Evolutionary conservation across 2,888 invertebrate species (phyloP).

Genomic region (Iselma pallidipennis): DNA sequence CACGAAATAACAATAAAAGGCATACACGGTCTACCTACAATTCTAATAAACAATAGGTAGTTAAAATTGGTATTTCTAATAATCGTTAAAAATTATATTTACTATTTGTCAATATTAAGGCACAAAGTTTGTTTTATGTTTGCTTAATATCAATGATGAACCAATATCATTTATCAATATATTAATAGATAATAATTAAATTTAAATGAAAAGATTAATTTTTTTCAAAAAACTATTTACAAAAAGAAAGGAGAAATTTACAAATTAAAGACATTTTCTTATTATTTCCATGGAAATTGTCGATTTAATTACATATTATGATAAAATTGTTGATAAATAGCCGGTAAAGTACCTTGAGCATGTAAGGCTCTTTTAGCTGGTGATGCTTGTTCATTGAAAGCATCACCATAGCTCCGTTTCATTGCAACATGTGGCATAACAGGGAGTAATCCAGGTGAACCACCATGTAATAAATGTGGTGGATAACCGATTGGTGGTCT

Average conservation of each 20-base stretch:
- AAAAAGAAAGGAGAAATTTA: no score
- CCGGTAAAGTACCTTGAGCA: conserved; percentile 41
- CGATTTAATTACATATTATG: conserved; percentile 51
- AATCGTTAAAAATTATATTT: neutral
- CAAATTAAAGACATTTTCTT: no score
- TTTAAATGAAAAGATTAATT: no score
- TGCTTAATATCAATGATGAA: conserved; percentile 3
- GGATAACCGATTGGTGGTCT: conserved; percentile 42
- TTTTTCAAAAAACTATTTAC: no score
- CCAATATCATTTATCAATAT: neutral
- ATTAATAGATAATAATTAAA: no score
- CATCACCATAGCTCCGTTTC: conserved; percentile 55
- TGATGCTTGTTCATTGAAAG: conserved; percentile 50
- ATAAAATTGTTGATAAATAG: conserved; percentile 52
- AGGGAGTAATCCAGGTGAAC: conserved; percentile 41
- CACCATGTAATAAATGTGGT: conserved; percentile 39
- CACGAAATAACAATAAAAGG: neutral
- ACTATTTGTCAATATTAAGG: conserved; percentile 20
- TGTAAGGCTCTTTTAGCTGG: conserved; percentile 53
- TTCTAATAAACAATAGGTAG: conserved; percentile 11
- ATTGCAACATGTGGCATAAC: conserved; percentile 49
- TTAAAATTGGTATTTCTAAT: conserved; percentile 3
- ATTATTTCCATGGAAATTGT: no score
- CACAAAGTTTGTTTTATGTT: conserved; percentile 6
- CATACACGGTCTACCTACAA: neutral